These are phyloP conservation scores for Callionymus lyra DNA, from an alignment of 2,113 vertebrate genomes.

Conservation along the genomic window DNA sequence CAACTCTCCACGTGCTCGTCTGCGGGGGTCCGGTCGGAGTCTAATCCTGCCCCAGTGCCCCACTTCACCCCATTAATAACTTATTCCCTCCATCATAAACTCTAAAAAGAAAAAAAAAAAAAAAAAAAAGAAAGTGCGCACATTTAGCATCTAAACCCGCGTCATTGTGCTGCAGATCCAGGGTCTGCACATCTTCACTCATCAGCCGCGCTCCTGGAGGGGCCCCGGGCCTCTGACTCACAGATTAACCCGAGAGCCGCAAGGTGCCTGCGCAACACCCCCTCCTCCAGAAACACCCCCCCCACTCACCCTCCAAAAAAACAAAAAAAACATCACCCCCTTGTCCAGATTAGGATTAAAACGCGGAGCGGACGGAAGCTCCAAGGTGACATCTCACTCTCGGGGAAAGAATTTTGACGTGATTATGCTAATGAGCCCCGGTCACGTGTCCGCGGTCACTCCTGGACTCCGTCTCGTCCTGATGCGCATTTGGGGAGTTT, in stretches of 20 bases:
- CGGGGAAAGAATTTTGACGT: too few relatives aligned
- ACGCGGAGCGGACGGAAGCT: too few relatives aligned
- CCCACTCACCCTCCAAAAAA: neutral
- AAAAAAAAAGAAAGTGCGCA: constrained; percentile 3
- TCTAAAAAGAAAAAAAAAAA: constrained; percentile 7
- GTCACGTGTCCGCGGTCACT: too few relatives aligned
- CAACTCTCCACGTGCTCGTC: neutral
- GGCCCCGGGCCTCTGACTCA: constrained; percentile 31
- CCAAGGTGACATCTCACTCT: neutral
- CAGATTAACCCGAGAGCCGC: constrained; percentile 42
- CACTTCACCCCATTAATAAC: constrained; percentile 53
- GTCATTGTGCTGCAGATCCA: constrained; percentile 50
- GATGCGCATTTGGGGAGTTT: too few relatives aligned
- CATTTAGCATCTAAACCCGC: constrained; percentile 55
- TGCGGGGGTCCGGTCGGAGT: neutral
- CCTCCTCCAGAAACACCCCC: constrained; percentile 14
- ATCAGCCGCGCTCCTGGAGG: constrained; percentile 47
- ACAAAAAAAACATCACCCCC: neutral
- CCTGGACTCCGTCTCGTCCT: too few relatives aligned
- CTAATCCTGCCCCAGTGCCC: constrained; percentile 51
- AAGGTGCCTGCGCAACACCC: constrained; percentile 48
- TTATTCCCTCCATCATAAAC: constrained; percentile 36
- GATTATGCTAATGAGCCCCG: neutral
- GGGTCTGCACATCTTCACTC: constrained; percentile 53
- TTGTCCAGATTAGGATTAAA: neutral